A percentile compares a stretch with the other conserved stretches of the same genome.
Conservation (phyloP, 2,797 vertebrate genomes). For the Acomys russatus region DNA sequence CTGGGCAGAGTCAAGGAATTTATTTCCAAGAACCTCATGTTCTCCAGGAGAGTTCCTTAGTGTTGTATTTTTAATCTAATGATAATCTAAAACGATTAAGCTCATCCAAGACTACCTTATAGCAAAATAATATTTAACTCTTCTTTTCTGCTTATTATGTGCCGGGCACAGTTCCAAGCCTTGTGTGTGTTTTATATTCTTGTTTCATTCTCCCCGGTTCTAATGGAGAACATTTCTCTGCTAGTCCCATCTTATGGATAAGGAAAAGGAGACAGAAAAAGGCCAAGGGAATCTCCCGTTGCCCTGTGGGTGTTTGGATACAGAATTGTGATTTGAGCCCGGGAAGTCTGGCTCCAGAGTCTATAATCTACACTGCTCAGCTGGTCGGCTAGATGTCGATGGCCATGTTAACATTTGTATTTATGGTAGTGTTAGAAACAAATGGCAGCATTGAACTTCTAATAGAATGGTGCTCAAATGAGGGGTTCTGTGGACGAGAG, state of each 20-base stretch:
- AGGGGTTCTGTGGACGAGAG: neutral
- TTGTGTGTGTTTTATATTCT: neutral
- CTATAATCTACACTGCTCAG: neutral
- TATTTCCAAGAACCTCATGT: constrained; percentile 5
- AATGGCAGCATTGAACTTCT: neutral
- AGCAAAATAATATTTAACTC: constrained; percentile 56
- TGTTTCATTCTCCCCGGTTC: neutral
- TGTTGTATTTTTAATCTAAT: constrained; percentile 58
- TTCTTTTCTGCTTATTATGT: constrained; percentile 25
- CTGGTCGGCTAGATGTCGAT: neutral
- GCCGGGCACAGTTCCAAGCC: constrained; percentile 33
- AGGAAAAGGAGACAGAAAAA: neutral
- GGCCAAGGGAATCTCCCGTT: neutral
- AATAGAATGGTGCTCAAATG: neutral
- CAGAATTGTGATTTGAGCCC: constrained; percentile 33
- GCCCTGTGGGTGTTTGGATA: neutral
- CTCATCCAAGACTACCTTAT: constrained; percentile 18
- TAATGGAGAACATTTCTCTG: neutral
- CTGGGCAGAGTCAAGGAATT: constrained; percentile 17
- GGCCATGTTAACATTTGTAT: neutral
- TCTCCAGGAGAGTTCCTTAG: constrained; percentile 61
- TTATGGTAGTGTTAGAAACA: neutral
- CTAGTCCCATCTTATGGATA: constrained; percentile 58
- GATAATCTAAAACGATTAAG: constrained; percentile 56
- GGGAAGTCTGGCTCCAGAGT: constrained; percentile 43